These are phyloP conservation scores for Crematogaster levior DNA, from an alignment of 2,888 invertebrate species.

Conservation along the genomic window DNA sequence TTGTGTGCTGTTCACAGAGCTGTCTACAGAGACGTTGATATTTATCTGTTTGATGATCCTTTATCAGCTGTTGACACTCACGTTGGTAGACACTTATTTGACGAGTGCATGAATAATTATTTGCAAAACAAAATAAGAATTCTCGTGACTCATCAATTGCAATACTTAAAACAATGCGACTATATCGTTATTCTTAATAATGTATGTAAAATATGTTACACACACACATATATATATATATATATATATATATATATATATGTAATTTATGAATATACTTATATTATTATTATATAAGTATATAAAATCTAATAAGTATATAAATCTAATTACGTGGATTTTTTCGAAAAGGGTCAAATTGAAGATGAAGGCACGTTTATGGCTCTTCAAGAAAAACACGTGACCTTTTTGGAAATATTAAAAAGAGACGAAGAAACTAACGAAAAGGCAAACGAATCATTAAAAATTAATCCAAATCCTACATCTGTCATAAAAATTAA, in stretches of 20 bases:
- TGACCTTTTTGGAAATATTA: constrained; percentile 86
- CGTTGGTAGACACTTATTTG: constrained; percentile 92
- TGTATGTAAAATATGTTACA: constrained; percentile 86
- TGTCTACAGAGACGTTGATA: constrained; percentile 91
- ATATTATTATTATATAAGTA: not conserved
- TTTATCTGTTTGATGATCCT: constrained; percentile 93
- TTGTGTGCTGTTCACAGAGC: constrained; percentile 86
- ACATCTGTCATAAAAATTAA: constrained; percentile 45
- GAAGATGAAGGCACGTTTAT: constrained; percentile 88
- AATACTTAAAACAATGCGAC: constrained; percentile 90
- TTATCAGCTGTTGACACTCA: constrained; percentile 92
- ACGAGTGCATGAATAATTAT: constrained; percentile 90
- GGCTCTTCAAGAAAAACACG: constrained; percentile 87
- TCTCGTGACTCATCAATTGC: constrained; percentile 94
- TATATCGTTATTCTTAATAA: constrained; percentile 89
- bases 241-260: not conserved
- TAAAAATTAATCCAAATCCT: constrained; percentile 73
- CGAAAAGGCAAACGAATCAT: constrained; percentile 64
- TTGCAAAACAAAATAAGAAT: constrained; percentile 90
- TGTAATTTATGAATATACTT: not conserved
- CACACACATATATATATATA: too few species aligned
- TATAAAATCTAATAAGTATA: not conserved
- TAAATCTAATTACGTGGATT: constrained; percentile 2
- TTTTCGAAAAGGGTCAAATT: constrained; percentile 87
- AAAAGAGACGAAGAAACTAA: constrained; percentile 74